These are phyloP conservation scores for Triplophysa yarkandensis DNA, from an alignment of 2,797 vertebrate genomes.

Conservation along the genomic window DNA sequence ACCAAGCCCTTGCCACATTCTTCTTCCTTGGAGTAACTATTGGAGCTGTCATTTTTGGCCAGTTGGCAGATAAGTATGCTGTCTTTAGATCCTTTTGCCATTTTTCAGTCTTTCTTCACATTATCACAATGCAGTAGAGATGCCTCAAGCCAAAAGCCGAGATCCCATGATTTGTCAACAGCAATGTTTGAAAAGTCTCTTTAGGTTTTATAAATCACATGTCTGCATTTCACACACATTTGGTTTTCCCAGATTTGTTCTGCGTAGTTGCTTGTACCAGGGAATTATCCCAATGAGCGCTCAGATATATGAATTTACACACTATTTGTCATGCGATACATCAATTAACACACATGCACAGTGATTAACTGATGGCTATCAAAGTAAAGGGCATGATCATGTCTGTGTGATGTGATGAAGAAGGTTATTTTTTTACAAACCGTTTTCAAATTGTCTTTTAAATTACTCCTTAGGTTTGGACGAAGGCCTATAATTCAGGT, in stretches of 20 bases:
- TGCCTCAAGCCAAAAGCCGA: not conserved
- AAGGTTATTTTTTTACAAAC: not conserved
- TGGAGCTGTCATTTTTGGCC: constrained; percentile 81
- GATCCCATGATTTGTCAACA: constrained; percentile 17
- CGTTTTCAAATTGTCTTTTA: not conserved
- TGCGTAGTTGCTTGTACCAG: constrained; percentile 7
- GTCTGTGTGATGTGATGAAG: constrained; percentile 1
- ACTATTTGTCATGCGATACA: not conserved
- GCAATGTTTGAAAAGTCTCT: not conserved
- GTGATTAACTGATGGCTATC: not conserved
- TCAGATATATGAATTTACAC: not conserved
- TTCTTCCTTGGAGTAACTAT: constrained; percentile 83
- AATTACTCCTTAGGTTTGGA: constrained; percentile 77
- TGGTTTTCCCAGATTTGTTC: constrained; percentile 15
- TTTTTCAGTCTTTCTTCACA: not conserved
- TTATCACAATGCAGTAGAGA: not conserved
- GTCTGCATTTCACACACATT: constrained; percentile 11
- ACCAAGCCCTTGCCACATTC: constrained; percentile 78
- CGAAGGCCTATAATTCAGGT: constrained; percentile 77
- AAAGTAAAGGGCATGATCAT: not conserved
- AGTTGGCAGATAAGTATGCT: constrained; percentile 84
- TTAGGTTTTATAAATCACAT: constrained; percentile 24
- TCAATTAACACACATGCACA: not conserved
- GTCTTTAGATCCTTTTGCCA: not conserved
- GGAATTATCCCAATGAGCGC: not conserved